Conservation (phyloP, 2,888 invertebrate genomes). For the Spodoptera exigua region DNA sequence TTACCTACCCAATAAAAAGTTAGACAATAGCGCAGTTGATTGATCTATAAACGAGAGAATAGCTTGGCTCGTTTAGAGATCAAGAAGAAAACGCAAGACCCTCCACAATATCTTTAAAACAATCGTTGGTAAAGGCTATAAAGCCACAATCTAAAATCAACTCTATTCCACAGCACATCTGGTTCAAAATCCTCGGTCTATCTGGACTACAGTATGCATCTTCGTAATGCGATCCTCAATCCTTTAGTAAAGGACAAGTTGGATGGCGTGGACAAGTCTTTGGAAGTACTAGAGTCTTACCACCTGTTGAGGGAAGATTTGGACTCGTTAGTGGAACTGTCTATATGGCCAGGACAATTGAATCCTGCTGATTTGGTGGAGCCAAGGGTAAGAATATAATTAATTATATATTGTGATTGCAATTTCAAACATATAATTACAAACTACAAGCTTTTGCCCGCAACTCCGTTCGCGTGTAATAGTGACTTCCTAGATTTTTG, state of each 20-base stretch:
- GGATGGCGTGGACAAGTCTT: conserved; percentile 92
- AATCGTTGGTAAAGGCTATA: too few species aligned
- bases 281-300: conserved; percentile 94
- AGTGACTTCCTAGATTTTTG: too few species aligned
- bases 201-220: conserved; percentile 95
- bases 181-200: conserved; percentile 95
- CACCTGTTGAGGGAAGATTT: conserved; percentile 97
- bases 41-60: too few species aligned
- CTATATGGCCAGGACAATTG: conserved; percentile 94
- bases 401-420: too few species aligned
- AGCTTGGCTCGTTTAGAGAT: too few species aligned
- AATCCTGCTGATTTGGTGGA: conserved; percentile 94
- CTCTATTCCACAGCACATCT: conserved; percentile 90
- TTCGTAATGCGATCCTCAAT: conserved; percentile 93
- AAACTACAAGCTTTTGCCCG: too few species aligned
- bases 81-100: too few species aligned
- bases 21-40: too few species aligned
- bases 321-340: conserved; percentile 95
- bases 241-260: conserved; percentile 92
- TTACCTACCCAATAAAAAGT: too few species aligned
- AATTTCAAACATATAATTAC: too few species aligned
- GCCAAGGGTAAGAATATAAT: conserved; percentile 87
- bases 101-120: too few species aligned
- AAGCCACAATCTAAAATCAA: conserved; percentile 16
- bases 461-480: too few species aligned